These are phyloP conservation scores for Musca vetustissima DNA, from an alignment of 1,140 invertebrate species.

Conservation along the genomic window DNA sequence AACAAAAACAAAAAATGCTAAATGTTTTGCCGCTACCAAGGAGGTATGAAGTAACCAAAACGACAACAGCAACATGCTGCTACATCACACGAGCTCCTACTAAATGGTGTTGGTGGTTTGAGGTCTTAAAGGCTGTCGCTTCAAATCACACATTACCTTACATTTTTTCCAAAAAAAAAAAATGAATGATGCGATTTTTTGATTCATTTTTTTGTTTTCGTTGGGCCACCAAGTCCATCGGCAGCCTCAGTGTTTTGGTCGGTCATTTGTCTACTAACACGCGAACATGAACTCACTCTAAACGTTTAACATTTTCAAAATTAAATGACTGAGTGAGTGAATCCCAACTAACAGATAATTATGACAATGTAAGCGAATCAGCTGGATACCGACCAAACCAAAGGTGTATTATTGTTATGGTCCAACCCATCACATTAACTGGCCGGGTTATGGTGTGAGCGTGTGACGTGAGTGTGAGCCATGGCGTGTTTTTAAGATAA, in stretches of 20 bases:
- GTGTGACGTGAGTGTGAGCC: no score
- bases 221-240: background rate
- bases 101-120: background rate
- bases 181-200: slow-evolving; percentile 10
- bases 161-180: background rate
- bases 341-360: slow-evolving; percentile 43
- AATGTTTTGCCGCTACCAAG: slow-evolving; percentile 10
- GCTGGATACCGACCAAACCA: slow-evolving; percentile 37
- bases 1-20: slow-evolving; percentile 27
- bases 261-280: no score
- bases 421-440: no score
- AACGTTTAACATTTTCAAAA: no score
- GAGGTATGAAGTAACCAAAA: slow-evolving; percentile 12
- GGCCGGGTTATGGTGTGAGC: no score
- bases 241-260: no score
- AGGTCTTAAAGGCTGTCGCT: background rate
- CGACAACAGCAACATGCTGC: background rate
- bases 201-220: no score
- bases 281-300: no score
- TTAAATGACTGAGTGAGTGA: background rate
- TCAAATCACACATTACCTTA: slow-evolving; percentile 16
- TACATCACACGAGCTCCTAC: background rate
- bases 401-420: background rate
- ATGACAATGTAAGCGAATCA: slow-evolving; percentile 51
- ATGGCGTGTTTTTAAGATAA: background rate